These are phyloP conservation scores for Cheirogaleus major DNA, from an alignment of 2,797 vertebrate species.

Conservation along the genomic window DNA sequence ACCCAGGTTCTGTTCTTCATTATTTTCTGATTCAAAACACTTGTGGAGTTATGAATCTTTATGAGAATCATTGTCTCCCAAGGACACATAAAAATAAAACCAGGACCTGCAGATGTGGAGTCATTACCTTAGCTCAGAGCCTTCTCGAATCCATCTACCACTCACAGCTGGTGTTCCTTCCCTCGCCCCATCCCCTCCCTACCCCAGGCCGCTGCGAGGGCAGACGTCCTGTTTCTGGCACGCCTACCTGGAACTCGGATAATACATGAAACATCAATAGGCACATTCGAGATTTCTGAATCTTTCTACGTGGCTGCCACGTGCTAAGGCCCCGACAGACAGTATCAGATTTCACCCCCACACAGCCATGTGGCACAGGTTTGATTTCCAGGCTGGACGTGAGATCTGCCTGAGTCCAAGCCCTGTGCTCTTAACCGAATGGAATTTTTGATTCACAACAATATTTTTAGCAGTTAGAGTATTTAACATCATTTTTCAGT, in stretches of 20 bases:
- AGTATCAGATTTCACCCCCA: not conserved
- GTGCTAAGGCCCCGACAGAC: not conserved
- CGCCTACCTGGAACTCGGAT: not conserved
- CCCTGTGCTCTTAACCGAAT: not conserved
- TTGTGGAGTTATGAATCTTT: not conserved
- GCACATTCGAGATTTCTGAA: not conserved
- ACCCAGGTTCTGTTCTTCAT: not conserved
- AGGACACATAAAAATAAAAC: not conserved
- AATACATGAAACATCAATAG: not conserved
- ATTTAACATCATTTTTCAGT: not conserved
- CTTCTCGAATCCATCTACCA: not conserved
- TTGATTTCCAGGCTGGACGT: not conserved
- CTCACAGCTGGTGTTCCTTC: not conserved
- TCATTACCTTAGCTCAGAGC: not conserved
- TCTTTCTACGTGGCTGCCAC: not conserved
- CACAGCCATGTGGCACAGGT: not conserved
- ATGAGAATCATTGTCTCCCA: not conserved
- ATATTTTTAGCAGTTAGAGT: not conserved
- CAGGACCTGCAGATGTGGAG: not conserved
- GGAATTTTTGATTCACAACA: not conserved
- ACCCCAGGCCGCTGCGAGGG: not conserved
- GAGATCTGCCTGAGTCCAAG: not conserved
- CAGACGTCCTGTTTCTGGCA: not conserved
- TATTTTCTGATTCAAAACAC: conserved; percentile 35
- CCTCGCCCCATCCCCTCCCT: not conserved